phyloP scores from a whole-genome alignment of 2,113 vertebrate species.

The Emydura subglobosa region DNA sequence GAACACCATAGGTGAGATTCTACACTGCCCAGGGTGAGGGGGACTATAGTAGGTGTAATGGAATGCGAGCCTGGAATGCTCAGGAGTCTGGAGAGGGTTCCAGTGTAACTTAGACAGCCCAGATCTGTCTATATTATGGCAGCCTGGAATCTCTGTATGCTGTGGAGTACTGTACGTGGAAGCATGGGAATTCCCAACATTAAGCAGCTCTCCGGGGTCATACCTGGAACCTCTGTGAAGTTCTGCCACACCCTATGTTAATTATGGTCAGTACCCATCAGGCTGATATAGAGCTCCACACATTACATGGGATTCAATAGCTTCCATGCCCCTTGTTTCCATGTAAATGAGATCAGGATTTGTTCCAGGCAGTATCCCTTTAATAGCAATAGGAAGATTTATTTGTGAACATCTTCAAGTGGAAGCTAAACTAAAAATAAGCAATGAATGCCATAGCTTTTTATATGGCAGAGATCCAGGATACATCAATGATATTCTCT shows the following conservation, averaged over 20 bases:
- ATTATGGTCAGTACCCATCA: background rate
- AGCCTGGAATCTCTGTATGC: background rate
- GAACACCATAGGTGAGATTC: background rate
- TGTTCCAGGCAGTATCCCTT: background rate
- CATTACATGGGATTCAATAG: background rate
- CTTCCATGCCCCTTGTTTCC: background rate
- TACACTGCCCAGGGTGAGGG: background rate
- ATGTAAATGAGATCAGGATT: background rate
- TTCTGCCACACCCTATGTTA: background rate
- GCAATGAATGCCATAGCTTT: background rate
- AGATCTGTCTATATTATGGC: background rate
- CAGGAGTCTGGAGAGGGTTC: background rate
- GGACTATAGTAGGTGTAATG: background rate
- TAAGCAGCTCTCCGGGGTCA: background rate
- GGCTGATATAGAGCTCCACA: background rate
- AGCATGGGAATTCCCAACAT: background rate
- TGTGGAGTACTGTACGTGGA: background rate
- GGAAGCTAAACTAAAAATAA: background rate
- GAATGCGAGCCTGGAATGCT: background rate
- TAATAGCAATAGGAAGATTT: background rate
- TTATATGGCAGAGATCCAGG: background rate
- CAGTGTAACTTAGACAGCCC: background rate
- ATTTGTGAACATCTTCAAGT: background rate
- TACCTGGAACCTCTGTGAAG: background rate
- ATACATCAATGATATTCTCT: constrained; percentile 21